phyloP scores from a whole-genome alignment of 2,113 vertebrate species.

The Glaucidium brasilianum region DNA sequence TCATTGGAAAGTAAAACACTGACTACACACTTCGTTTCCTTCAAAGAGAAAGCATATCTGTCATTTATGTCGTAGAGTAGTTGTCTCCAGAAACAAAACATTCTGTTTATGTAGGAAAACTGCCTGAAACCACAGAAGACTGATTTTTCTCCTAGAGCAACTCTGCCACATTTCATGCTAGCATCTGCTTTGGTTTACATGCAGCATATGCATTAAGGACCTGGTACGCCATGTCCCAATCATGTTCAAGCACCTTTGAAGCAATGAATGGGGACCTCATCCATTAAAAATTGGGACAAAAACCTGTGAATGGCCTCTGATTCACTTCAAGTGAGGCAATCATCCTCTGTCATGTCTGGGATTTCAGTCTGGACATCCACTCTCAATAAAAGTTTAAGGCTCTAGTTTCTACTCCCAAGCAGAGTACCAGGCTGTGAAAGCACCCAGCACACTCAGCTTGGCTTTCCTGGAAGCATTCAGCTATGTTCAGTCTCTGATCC shows the following conservation, averaged over 20 bases:
- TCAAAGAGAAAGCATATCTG: not conserved
- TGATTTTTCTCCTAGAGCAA: constrained; percentile 1
- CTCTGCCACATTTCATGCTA: not conserved
- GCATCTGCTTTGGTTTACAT: constrained; percentile 1
- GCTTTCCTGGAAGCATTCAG: not conserved
- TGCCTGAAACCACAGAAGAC: constrained; percentile 22
- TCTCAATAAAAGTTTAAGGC: accelerated
- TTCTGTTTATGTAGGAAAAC: constrained; percentile 12
- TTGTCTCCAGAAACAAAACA: constrained; percentile 11
- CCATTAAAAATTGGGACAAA: not conserved
- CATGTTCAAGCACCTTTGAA: not conserved
- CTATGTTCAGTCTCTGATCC: not conserved
- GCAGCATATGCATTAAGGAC: not conserved
- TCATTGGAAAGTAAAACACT: constrained; percentile 4
- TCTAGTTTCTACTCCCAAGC: not conserved
- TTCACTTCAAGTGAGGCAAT: not conserved
- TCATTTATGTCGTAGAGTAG: not conserved
- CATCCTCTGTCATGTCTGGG: not conserved
- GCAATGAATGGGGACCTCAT: not conserved
- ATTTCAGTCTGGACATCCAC: not conserved
- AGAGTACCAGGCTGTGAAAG: not conserved
- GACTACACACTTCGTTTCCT: not conserved
- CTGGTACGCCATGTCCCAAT: not conserved
- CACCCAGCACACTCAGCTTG: not conserved
- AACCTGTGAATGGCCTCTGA: not conserved